Conservation (phyloP, 1,140 invertebrate genomes). For the Bombus fervidus region DNA sequence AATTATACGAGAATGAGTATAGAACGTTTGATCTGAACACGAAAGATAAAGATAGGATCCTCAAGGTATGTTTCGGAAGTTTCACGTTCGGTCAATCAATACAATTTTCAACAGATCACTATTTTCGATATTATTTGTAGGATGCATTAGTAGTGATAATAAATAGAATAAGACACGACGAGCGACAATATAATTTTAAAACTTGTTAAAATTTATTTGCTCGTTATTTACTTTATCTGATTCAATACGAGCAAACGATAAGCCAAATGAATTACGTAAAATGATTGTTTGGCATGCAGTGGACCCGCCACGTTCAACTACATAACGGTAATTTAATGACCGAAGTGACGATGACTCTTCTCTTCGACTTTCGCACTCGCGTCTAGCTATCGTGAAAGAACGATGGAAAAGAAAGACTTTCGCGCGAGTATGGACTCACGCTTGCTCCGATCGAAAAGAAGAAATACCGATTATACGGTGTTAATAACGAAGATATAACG, state of each 20-base stretch:
- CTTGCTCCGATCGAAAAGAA: slow-evolving; percentile 3
- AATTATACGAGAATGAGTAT: not conserved
- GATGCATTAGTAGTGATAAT: not conserved
- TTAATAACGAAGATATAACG: slow-evolving; percentile 27
- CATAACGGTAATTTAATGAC: slow-evolving; percentile 48
- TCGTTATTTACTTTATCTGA: slow-evolving; percentile 49
- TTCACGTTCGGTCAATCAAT: not conserved
- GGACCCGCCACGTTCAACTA: slow-evolving; percentile 29
- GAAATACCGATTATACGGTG: slow-evolving; percentile 40
- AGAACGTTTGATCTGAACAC: not conserved
- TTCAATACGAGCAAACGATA: slow-evolving; percentile 40
- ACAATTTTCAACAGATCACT: not conserved
- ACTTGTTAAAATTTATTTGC: slow-evolving; percentile 41
- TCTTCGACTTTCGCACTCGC: not conserved
- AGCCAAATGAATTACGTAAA: slow-evolving; percentile 39
- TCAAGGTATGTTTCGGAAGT: not conserved
- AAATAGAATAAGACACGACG: slow-evolving; percentile 16
- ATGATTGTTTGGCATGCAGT: slow-evolving; percentile 51
- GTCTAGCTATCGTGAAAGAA: not conserved
- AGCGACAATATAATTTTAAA: slow-evolving; percentile 28
- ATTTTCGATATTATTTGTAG: not conserved
- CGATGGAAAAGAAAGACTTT: not conserved
- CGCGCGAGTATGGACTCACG: not conserved
- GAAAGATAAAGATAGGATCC: too few relatives aligned
- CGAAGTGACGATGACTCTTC: not conserved